These are phyloP conservation scores for Pandemis corylana DNA, from an alignment of 2,888 invertebrate species.

Conservation along the genomic window DNA sequence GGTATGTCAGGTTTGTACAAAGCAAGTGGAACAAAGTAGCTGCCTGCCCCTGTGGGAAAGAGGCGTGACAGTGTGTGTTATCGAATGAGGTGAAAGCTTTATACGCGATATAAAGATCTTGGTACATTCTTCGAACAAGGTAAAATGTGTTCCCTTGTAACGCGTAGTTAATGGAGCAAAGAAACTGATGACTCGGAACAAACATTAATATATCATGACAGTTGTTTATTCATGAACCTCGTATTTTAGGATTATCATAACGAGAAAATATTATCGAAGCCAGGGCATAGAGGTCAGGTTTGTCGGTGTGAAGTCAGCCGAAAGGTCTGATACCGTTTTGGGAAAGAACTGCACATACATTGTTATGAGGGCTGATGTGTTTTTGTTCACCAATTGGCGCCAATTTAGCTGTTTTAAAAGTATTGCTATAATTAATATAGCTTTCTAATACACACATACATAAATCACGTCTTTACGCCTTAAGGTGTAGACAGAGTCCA, in stretches of 20 bases:
- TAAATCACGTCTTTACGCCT: too few species aligned
- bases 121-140: constrained; percentile 8
- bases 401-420: too few species aligned
- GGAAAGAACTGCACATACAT: too few species aligned
- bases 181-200: constrained; percentile 35
- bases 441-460: too few species aligned
- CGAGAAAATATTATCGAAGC: constrained; percentile 15
- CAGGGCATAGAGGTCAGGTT: neutral
- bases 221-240: constrained; percentile 39
- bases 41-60: too few species aligned
- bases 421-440: too few species aligned
- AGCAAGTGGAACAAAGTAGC: too few species aligned
- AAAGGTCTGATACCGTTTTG: neutral
- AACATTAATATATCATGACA: constrained; percentile 40
- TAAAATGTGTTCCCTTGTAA: constrained; percentile 28
- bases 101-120: neutral
- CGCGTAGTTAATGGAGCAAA: constrained; percentile 31
- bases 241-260: constrained; percentile 37
- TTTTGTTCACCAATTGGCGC: too few species aligned
- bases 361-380: too few species aligned
- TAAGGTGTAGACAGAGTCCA: too few species aligned
- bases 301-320: neutral
- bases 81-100: neutral
- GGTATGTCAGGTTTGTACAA: too few species aligned
- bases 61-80: neutral